Conservation (phyloP, 2,113 vertebrate genomes). For the Takifugu flavidus region DNA sequence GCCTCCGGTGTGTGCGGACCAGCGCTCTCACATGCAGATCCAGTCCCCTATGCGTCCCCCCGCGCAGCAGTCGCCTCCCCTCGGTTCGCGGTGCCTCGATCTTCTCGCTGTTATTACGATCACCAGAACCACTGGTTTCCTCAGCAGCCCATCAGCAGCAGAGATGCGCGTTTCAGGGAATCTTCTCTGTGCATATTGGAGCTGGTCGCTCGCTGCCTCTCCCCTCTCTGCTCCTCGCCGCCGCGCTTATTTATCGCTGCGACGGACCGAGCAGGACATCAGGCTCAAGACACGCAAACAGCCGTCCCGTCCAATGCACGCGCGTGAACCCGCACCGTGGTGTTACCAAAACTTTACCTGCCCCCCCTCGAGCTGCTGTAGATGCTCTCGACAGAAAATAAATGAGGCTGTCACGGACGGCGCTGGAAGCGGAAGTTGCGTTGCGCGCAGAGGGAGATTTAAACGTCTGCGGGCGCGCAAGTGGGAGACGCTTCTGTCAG, state of each 20-base stretch:
- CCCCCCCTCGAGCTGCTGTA: slow-evolving; percentile 58
- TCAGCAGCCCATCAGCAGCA: slow-evolving; percentile 77
- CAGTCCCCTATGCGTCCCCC: slow-evolving; percentile 56
- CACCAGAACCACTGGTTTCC: slow-evolving; percentile 24
- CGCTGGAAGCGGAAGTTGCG: slow-evolving; percentile 82
- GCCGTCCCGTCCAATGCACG: neutral
- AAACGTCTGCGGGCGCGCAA: slow-evolving; percentile 56
- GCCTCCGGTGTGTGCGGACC: slow-evolving; percentile 74
- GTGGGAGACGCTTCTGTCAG: no score
- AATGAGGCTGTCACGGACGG: slow-evolving; percentile 73
- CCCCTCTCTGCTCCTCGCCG: slow-evolving; percentile 36
- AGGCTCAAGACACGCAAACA: slow-evolving; percentile 47
- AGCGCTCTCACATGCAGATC: slow-evolving; percentile 81
- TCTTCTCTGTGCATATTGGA: slow-evolving; percentile 81
- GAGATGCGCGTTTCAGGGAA: slow-evolving; percentile 71
- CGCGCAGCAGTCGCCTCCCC: slow-evolving; percentile 54
- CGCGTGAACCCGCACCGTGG: no score
- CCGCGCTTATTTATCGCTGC: slow-evolving; percentile 54
- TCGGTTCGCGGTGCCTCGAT: slow-evolving; percentile 17
- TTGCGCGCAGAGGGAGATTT: slow-evolving; percentile 83
- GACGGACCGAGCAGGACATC: slow-evolving; percentile 56
- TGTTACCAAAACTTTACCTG: slow-evolving; percentile 82
- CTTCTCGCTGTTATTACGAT: slow-evolving; percentile 16
- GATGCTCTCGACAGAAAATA: slow-evolving; percentile 52
- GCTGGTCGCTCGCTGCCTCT: slow-evolving; percentile 52